Base-by-base conservation (phyloP, 2,113 vertebrate species). In the Aphyosemion australe region DNA sequence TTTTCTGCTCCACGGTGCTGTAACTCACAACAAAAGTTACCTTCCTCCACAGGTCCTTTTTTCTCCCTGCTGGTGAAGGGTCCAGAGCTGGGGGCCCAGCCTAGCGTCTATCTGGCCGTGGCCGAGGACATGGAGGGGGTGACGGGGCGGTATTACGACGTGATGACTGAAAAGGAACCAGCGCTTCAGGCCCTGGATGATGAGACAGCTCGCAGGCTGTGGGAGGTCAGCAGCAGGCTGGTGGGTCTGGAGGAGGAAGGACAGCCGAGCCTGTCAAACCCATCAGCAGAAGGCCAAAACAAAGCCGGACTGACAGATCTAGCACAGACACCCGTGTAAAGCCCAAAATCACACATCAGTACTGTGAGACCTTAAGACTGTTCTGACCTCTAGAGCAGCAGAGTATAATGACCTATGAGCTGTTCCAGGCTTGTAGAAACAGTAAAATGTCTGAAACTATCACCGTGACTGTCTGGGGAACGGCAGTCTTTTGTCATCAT, bases 31-130 rank as follows among this genome's bases (percentile, higher is more conserved):
- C n/a, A 26, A 26, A 37, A 5, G 7, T 51, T 2, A 20, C 14
- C 26, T 12, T 42, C 18, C 21, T 51, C 31, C 69, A 18, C 79
- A 96, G 95, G 91, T 42, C 95, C 95, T 0, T 57, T 95, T 66
- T 95, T 96, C 87, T 93, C 92, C 78, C 9, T 95, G 59, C 26
- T 95, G 69, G 90, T 95, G 61, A 95, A 95, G 90, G 92, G 85
- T 20, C 93, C 94, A 13, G 79, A 78, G 59, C 87, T 94, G 45
- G 95, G 94, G 0, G 93, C 93, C 10, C 95, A 95, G 81, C 86
- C 95, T 65, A 92, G 90, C 26, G 53, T 94, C 1, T 94, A 93
- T 83, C 73, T 95, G 74, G 93, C 94, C 0, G 93, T 95, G 65
- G 92, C 93, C 0, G 86, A 94, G 68, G 93, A 95, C 20, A 51